Evolutionary conservation across 2,888 invertebrate species (phyloP).

Genomic region (Tetragonula carbonaria): DNA sequence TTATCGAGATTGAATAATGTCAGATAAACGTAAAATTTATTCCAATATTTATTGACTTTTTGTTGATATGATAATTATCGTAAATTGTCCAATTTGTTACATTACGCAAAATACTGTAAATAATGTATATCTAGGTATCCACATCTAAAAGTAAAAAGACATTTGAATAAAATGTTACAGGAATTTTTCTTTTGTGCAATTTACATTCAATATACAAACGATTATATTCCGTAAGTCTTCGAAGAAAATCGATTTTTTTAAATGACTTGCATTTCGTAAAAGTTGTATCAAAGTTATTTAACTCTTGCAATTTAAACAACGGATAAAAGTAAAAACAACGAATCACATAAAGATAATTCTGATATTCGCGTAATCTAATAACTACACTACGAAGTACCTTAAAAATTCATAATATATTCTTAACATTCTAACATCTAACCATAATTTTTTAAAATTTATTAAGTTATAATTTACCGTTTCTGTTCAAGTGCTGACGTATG

Average conservation of each 20-base stretch:
- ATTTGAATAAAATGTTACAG: conserved; percentile 16
- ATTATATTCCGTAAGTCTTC: background rate
- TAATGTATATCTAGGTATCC: background rate
- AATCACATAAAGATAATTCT: background rate
- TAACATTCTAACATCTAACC: conserved; percentile 17
- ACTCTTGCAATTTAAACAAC: background rate
- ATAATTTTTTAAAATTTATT: conserved; percentile 5
- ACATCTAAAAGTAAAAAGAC: background rate
- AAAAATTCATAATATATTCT: conserved; percentile 3
- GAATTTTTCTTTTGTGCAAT: conserved; percentile 5
- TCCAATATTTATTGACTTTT: background rate
- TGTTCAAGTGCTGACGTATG: conserved; percentile 11
- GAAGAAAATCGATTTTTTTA: background rate
- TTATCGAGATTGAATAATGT: conserved; percentile 4
- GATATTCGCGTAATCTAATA: background rate
- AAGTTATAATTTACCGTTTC: conserved; percentile 2
- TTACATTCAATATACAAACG: background rate
- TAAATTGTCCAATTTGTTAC: background rate
- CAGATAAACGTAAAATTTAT: conserved; percentile 8
- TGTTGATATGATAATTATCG: background rate
- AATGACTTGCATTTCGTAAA: background rate
- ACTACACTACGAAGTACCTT: background rate
- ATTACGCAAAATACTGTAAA: background rate
- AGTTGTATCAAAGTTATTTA: background rate
- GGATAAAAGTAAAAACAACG: background rate